A percentile compares a stretch with the other conserved stretches of the same genome.
Evolutionary conservation across 2,797 vertebrate species (phyloP).

Genomic region (Xerus rutilus): DNA sequence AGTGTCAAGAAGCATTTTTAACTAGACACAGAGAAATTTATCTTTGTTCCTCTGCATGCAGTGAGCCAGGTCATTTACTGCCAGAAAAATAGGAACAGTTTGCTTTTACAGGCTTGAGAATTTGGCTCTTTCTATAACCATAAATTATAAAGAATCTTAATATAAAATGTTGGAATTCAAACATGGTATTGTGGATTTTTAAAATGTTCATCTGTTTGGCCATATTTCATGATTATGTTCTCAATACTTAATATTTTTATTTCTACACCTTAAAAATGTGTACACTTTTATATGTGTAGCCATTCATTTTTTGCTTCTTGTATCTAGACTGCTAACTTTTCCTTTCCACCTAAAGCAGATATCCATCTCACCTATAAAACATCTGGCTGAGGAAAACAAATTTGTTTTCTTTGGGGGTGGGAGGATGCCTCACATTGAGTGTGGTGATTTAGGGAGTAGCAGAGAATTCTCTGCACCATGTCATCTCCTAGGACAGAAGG

Average conservation of each 20-base stretch:
- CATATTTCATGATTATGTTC: not conserved
- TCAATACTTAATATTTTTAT: not conserved
- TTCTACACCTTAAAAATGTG: not conserved
- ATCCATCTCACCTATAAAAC: not conserved
- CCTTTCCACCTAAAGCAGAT: not conserved
- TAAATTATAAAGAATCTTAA: not conserved
- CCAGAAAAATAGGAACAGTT: not conserved
- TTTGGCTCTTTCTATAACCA: constrained; percentile 25
- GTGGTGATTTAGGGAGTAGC: not conserved
- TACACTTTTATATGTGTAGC: not conserved
- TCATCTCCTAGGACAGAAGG: not conserved
- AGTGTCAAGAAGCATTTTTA: not conserved
- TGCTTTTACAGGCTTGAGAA: constrained; percentile 17
- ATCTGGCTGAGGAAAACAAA: not conserved
- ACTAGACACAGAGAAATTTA: constrained; percentile 46
- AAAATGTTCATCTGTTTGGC: not conserved
- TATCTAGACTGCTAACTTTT: not conserved
- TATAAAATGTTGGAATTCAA: not conserved
- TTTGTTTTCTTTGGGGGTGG: not conserved
- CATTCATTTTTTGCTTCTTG: not conserved
- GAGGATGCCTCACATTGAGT: not conserved
- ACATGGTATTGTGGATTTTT: not conserved
- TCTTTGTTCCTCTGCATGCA: not conserved
- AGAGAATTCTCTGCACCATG: not conserved
- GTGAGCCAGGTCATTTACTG: constrained; percentile 5